Evolutionary conservation across 1,140 invertebrate genomes (phyloP).

Genomic region (Wasmannia auropunctata): DNA sequence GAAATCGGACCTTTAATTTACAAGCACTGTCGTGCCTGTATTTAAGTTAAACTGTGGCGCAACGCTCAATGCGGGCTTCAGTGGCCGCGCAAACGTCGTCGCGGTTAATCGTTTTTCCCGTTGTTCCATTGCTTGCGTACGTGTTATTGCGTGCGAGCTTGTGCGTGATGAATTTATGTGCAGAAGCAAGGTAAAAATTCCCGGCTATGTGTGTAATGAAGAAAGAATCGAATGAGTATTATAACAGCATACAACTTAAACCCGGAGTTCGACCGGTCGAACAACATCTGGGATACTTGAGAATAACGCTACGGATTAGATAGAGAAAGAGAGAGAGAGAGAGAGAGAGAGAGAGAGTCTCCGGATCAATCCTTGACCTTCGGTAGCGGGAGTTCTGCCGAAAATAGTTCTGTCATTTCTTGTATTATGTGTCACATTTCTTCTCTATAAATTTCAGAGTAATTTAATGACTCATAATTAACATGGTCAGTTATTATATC

Average conservation of each 20-base stretch:
- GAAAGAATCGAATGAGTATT: neutral
- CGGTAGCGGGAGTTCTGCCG: neutral
- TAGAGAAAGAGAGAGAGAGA: no score
- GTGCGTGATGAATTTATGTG: neutral
- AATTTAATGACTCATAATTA: no score
- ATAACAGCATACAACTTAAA: neutral
- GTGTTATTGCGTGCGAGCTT: neutral
- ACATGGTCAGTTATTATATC: no score
- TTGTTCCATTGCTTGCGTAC: neutral
- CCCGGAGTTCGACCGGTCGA: neutral
- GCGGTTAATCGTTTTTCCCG: neutral
- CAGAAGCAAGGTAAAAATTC: neutral
- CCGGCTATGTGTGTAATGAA: neutral
- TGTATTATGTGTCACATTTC: neutral
- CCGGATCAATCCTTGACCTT: neutral
- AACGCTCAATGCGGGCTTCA: conserved; percentile 33
- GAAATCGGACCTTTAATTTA: no score
- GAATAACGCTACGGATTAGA: neutral
- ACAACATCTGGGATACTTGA: neutral
- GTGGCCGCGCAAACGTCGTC: conserved; percentile 47
- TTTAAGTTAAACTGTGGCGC: no score
- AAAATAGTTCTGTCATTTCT: conserved; percentile 27
- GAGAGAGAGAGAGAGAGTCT: no score
- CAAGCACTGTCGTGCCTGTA: no score
- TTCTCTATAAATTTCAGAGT: neutral